Evolutionary conservation across 1,140 invertebrate species (phyloP).

Genomic region (Paraescarpia echinospica): DNA sequence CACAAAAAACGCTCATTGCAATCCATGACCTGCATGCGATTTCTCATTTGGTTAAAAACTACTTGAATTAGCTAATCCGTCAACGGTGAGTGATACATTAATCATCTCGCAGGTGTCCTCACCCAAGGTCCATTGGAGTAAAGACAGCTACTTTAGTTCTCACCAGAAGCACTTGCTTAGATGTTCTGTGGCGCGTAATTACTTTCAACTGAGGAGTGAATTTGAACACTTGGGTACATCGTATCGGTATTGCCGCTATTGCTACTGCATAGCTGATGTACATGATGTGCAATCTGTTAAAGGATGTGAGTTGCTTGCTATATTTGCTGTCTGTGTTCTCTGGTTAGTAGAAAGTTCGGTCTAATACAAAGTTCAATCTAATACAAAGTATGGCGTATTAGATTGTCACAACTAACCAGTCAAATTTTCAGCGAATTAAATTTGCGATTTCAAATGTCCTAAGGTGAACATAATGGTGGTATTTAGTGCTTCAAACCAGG

Average conservation of each 20-base stretch:
- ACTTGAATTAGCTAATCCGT: neutral
- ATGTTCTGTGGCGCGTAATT: neutral
- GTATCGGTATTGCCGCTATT: neutral
- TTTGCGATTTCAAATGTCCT: neutral
- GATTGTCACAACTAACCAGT: neutral
- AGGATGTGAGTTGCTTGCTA: neutral
- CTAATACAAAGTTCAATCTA: neutral
- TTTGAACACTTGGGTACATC: neutral
- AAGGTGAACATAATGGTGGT: neutral
- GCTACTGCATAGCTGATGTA: neutral
- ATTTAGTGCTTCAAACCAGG: neutral
- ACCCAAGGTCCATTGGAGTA: too few species aligned
- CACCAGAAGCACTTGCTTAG: neutral
- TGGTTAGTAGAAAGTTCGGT: neutral
- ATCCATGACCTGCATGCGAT: neutral
- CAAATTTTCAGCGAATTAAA: neutral
- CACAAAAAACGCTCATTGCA: neutral
- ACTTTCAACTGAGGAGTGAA: neutral
- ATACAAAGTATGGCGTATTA: neutral
- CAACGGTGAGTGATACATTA: neutral
- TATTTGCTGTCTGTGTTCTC: neutral
- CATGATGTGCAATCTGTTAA: neutral
- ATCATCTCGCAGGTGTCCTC: neutral
- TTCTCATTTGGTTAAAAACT: neutral
- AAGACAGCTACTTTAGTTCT: too few species aligned